These are phyloP conservation scores for Pelvicachromis taeniatus DNA, from an alignment of 2,113 vertebrate species.

Conservation along the genomic window DNA sequence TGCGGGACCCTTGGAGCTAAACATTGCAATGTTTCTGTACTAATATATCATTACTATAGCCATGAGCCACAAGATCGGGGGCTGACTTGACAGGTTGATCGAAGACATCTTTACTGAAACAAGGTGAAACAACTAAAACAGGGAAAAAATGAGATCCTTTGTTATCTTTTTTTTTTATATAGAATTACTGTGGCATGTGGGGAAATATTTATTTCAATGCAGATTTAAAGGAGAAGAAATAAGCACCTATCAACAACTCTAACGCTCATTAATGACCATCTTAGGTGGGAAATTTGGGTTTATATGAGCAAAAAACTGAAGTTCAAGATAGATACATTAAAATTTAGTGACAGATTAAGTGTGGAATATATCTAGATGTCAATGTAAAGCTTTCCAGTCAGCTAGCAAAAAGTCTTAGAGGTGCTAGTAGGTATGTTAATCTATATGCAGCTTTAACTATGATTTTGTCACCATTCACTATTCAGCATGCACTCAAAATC, in stretches of 20 bases:
- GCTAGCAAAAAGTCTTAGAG: not conserved
- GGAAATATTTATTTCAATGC: not conserved
- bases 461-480: not conserved
- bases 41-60: not conserved
- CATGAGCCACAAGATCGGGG: not conserved
- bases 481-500: not conserved
- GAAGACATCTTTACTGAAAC: not conserved
- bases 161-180: not conserved
- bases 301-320: not conserved
- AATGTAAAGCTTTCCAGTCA: not conserved
- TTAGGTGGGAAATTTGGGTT: not conserved
- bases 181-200: rapidly evolving
- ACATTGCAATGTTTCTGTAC: not conserved
- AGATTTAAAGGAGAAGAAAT: not conserved
- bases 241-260: not conserved
- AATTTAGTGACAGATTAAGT: not conserved
- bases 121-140: not conserved
- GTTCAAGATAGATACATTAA: not conserved
- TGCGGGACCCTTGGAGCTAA: not conserved
- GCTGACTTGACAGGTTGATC: not conserved
- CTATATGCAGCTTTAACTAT: not conserved
- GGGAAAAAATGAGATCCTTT: not conserved
- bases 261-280: not conserved
- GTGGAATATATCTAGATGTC: not conserved
- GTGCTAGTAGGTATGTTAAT: not conserved